Evolutionary conservation across 64 coral and sea anemone species (phyloP), one percentile per base, ranked within the genome.

Genomic region (Hydrozoanthus tunicans): DNA sequence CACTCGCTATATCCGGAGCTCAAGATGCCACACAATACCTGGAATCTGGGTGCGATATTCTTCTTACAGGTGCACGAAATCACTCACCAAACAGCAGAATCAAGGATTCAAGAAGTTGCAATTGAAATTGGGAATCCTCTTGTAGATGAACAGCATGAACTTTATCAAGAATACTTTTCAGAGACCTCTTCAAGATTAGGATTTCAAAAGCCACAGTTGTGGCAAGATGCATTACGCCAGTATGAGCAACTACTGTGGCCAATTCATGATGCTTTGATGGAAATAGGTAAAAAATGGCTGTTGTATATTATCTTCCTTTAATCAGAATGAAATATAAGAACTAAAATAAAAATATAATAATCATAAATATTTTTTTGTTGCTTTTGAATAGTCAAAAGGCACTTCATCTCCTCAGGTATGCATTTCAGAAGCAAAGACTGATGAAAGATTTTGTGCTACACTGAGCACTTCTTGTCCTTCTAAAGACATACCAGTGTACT

Each of bases 151-250:
- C 62, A 54, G 65, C 81, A 84, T 67, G 65, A 84, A 84, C 59
- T 84, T 53, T 67, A 84, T 84, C 81, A 84, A 81, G 79, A 66
- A 84, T 84, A 84, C 65, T 84, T 84, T 64, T 8, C 60, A 53
- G 60, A 84, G 32, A 84, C 60, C 32, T 84, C 65, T 64, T 84
- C 81, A 84, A 86, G 64, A 86, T 86, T 86, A 56, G 63, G 64
- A 86, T 64, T 86, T 15, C 82, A 86, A 70, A 51, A 86, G 82
- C 82, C 82, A 86, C 71, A 74, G 71, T 74, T 74, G 71, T 74
- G 71, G 71, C 71, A 74, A 74, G 71, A 74, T 74, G 71, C 71
- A 74, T 74, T 74, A 74, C 20, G 10, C 71, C 71, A 74, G 71
- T 74, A 74, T 74, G 71, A 74, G 43, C 71, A 74, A 74, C n/a